Percentiles rank a stretch among this genome's conserved stretches.
phyloP scores from a whole-genome alignment of 2,797 vertebrate genomes.

The Lithobates sylvaticus region DNA sequence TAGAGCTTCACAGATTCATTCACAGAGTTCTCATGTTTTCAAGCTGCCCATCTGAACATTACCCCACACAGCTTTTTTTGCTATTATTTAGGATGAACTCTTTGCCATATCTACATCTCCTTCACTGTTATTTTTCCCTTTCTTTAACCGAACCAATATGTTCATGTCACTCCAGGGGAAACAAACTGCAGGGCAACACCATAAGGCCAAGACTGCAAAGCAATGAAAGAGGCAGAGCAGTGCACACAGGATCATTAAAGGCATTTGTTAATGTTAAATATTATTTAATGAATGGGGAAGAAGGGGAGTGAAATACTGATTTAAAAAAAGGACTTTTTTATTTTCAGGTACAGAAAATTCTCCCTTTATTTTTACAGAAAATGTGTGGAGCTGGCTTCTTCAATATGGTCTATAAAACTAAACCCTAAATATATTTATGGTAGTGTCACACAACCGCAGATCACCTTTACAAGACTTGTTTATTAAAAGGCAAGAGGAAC shows the following conservation, averaged over 20 bases:
- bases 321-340: background rate
- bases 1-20: slow-evolving; percentile 90
- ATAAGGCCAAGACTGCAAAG: slow-evolving; percentile 90
- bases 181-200: slow-evolving; percentile 89
- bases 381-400: background rate
- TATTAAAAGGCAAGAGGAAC: background rate
- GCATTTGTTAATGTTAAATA: slow-evolving; percentile 76
- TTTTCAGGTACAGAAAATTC: background rate
- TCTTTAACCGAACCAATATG: slow-evolving; percentile 83
- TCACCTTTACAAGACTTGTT: background rate
- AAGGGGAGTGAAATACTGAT: background rate
- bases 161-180: slow-evolving; percentile 80
- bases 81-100: slow-evolving; percentile 80
- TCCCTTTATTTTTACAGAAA: background rate
- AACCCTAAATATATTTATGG: background rate
- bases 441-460: background rate
- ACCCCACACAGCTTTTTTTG: slow-evolving; percentile 88
- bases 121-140: slow-evolving; percentile 78
- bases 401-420: background rate
- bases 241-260: slow-evolving; percentile 76
- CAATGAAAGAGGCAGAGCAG: slow-evolving; percentile 84
- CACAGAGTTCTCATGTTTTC: slow-evolving; percentile 81
- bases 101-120: slow-evolving; percentile 89
- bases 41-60: slow-evolving; percentile 89
- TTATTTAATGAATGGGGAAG: slow-evolving; percentile 8